Evolutionary conservation across 1,140 invertebrate genomes (phyloP).

Genomic region (Stratiolaelaps scimitus): DNA sequence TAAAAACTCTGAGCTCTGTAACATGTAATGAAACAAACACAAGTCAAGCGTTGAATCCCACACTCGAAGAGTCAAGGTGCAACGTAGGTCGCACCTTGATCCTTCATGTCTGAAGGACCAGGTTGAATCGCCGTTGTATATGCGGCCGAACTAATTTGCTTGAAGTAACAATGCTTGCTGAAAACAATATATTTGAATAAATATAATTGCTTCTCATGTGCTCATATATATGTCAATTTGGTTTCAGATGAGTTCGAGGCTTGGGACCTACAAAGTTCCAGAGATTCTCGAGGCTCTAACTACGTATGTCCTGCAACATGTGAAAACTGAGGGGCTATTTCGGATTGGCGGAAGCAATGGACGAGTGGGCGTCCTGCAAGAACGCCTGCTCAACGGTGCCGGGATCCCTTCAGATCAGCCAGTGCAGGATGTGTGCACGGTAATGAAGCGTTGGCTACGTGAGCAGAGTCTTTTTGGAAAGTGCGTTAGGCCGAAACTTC

Average conservation of each 20-base stretch:
- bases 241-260: neutral
- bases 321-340: slow-evolving; percentile 14
- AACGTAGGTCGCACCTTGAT: too few species aligned
- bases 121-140: too few species aligned
- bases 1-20: too few species aligned
- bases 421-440: slow-evolving; percentile 6
- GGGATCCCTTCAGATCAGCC: slow-evolving; percentile 4
- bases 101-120: too few species aligned
- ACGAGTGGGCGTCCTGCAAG: slow-evolving; percentile 4
- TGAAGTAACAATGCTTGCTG: too few species aligned
- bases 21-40: too few species aligned
- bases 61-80: too few species aligned
- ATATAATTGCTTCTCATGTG: neutral
- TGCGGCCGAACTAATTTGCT: too few species aligned
- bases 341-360: slow-evolving; percentile 10
- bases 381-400: slow-evolving; percentile 7
- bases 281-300: slow-evolving; percentile 15
- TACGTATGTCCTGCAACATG: neutral
- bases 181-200: too few species aligned
- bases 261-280: neutral
- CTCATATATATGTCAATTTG: neutral
- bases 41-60: too few species aligned
- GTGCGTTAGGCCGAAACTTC: slow-evolving; percentile 6
- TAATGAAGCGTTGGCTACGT: slow-evolving; percentile 20
- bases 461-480: slow-evolving; percentile 20